phyloP scores from a whole-genome alignment of 2,113 vertebrate species.

The Rousettus leschenaultii region DNA sequence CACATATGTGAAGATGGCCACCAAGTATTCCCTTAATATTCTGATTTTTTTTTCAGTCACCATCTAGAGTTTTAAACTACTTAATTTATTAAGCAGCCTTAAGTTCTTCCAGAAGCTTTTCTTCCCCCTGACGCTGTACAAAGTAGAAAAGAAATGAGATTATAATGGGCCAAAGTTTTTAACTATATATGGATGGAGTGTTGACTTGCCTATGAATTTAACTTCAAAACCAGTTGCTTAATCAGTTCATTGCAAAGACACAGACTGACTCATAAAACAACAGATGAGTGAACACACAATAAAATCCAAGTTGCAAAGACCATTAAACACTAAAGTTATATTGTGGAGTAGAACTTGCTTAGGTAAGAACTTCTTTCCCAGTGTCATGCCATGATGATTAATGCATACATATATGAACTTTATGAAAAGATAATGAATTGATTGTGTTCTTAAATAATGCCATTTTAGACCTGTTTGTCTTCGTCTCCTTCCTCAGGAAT shows the following conservation, averaged over 20 bases:
- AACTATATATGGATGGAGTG: not conserved
- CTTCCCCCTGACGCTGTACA: fast-evolving
- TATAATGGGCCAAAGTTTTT: not conserved
- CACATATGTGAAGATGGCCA: not conserved
- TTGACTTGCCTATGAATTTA: slow-evolving; percentile 53
- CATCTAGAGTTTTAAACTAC: not conserved
- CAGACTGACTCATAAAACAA: slow-evolving; percentile 78
- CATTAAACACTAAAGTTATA: slow-evolving; percentile 82
- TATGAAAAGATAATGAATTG: slow-evolving; percentile 85
- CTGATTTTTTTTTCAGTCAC: not conserved
- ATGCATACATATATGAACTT: slow-evolving; percentile 79
- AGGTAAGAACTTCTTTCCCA: slow-evolving; percentile 81
- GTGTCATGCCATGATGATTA: slow-evolving; percentile 79
- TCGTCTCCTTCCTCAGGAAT: slow-evolving; percentile 64
- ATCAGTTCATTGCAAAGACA: slow-evolving; percentile 57
- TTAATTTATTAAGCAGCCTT: not conserved
- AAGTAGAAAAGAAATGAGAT: not conserved
- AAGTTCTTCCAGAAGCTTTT: not conserved
- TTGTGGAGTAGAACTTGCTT: slow-evolving; percentile 80
- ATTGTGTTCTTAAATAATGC: slow-evolving; percentile 79
- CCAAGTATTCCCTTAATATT: not conserved
- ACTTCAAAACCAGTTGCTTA: slow-evolving; percentile 57
- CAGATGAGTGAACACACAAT: slow-evolving; percentile 80
- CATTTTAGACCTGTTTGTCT: slow-evolving; percentile 80
- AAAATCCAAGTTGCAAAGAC: slow-evolving; percentile 76